Evolutionary conservation across 2,888 invertebrate species (phyloP).

Genomic region (Griposia aprilina): DNA sequence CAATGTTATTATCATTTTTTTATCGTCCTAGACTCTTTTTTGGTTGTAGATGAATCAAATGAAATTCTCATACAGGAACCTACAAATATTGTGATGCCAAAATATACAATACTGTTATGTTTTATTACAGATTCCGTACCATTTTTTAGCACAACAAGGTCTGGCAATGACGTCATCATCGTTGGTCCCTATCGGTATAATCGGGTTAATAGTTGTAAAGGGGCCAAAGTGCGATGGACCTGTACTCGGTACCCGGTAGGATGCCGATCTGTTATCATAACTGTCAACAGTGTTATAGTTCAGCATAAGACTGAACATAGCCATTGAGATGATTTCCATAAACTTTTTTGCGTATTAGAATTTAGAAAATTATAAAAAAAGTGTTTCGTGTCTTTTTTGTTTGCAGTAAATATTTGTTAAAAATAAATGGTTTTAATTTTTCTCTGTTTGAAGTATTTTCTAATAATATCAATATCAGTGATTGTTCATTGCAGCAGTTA

Average conservation of each 20-base stretch:
- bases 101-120: neutral
- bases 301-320: slow-evolving; percentile 13
- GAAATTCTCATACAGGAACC: neutral
- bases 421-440: neutral
- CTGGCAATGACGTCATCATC: slow-evolving; percentile 34
- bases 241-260: slow-evolving; percentile 44
- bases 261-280: slow-evolving; percentile 47
- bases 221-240: slow-evolving; percentile 64
- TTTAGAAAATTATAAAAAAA: neutral
- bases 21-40: too few species aligned
- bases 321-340: slow-evolving; percentile 1
- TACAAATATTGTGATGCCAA: neutral
- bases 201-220: slow-evolving; percentile 33
- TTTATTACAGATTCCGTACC: slow-evolving; percentile 6
- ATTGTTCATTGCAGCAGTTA: too few species aligned
- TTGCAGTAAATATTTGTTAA: neutral
- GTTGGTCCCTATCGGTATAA: slow-evolving; percentile 43
- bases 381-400: neutral
- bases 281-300: slow-evolving; percentile 30
- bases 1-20: neutral
- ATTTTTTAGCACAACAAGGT: slow-evolving; percentile 33
- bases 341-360: too few species aligned
- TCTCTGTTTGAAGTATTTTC: neutral
- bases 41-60: neutral
- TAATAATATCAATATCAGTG: neutral